Evolutionary conservation across 2,797 vertebrate genomes (phyloP).

Genomic region (Amazona finschi): DNA sequence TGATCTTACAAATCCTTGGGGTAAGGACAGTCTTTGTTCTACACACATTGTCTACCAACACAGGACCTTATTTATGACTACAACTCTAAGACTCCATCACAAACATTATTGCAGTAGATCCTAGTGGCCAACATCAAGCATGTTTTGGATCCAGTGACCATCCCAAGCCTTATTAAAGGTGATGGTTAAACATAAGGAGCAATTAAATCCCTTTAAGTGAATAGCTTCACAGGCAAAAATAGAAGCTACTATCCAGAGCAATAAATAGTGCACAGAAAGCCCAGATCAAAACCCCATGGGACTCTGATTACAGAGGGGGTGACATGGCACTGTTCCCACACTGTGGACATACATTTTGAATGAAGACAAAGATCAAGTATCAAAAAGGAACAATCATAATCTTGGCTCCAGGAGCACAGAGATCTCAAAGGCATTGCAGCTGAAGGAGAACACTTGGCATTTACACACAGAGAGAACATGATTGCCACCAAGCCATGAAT

Average conservation of each 20-base stretch:
- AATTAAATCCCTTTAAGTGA: constrained; percentile 18
- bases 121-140: background rate
- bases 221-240: constrained; percentile 6
- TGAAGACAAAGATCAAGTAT: constrained; percentile 17
- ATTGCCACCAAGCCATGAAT: background rate
- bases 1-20: background rate
- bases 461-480: background rate
- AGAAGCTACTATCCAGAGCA: constrained; percentile 11
- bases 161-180: background rate
- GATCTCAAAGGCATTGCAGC: background rate
- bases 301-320: background rate
- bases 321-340: background rate
- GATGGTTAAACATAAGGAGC: background rate
- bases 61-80: background rate
- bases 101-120: background rate
- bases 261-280: constrained; percentile 1
- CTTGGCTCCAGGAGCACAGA: background rate
- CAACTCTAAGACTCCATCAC: background rate
- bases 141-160: background rate
- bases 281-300: background rate
- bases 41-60: background rate
- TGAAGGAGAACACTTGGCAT: background rate
- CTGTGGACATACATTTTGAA: background rate
- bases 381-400: constrained; percentile 10
- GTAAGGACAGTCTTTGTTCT: background rate